phyloP scores from a whole-genome alignment of 1,140 invertebrate genomes.

The Caenorhabditis brenneri region DNA sequence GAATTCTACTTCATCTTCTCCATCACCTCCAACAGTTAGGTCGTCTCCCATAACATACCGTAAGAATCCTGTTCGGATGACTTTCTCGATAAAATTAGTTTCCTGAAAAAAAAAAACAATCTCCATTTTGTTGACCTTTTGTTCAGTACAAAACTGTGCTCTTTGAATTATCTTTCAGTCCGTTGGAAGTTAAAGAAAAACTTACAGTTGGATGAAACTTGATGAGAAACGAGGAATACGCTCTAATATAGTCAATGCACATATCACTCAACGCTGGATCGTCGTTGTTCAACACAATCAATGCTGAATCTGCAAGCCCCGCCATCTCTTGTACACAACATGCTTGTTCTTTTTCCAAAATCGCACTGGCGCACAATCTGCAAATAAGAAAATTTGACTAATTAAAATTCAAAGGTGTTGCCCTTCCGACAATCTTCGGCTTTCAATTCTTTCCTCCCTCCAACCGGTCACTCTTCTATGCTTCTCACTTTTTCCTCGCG shows the following conservation, averaged over 20 bases:
- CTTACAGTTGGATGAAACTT: constrained; percentile 12
- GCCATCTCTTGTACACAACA: neutral
- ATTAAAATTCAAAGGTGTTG: constrained; percentile 29
- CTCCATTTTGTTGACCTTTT: too few relatives aligned
- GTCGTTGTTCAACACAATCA: constrained; percentile 43
- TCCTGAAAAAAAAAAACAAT: neutral
- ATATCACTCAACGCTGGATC: constrained; percentile 40
- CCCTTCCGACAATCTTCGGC: constrained; percentile 3
- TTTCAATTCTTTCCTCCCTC: neutral
- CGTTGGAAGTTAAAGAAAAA: too few relatives aligned
- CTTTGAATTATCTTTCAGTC: too few relatives aligned
- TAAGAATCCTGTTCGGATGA: neutral
- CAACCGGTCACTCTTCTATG: constrained; percentile 28
- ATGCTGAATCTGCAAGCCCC: neutral
- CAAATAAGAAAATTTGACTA: neutral
- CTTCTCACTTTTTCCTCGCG: neutral
- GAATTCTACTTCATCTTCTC: constrained; percentile 55
- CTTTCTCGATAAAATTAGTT: constrained; percentile 22
- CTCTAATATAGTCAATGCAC: constrained; percentile 29
- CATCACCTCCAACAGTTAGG: constrained; percentile 51
- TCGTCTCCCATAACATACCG: constrained; percentile 48
- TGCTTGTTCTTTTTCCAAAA: constrained; percentile 30
- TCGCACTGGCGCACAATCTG: constrained; percentile 19
- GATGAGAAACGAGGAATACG: neutral
- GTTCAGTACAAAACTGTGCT: too few relatives aligned